Base-by-base conservation (phyloP, 2,797 vertebrate species). In the Eidolon dupreanum region DNA sequence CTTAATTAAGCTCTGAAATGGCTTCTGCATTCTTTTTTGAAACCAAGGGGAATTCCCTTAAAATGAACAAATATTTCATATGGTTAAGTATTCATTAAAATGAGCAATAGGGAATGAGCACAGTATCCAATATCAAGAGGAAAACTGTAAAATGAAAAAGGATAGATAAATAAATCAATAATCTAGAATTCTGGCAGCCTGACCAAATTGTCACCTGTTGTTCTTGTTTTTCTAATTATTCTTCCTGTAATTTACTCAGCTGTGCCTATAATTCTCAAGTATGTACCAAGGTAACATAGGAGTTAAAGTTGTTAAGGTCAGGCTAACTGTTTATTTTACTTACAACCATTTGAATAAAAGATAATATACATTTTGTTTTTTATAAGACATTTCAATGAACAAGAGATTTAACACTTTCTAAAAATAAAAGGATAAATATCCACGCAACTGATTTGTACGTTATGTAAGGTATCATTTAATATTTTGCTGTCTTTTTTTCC, bases 31-130 rank as follows among this genome's bases (percentile, higher is more conserved):
- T 97, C 92, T 89, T 97, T 97, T 94, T 97, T 90, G 88, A 97
- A 95, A 88, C 73, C 92, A 95, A 73, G 8, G 85, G 68, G 97
- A 97, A 86, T 96, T 90, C 41, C 55, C 75, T 97, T 96, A 57
- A 97, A 98, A 96, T 95, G 81, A 98, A 97, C 36, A 97, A 93
- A 95, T 88, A 97, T 96, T 94, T 98, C 88, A 96, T 93, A 96
- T 93, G 33, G 78, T 89, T 83, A 97, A 97, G 94, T 95, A 91
- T 95, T 97, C 97, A 97, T 96, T 96, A 97, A 97, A 98, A 93
- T 93, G 66, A 97, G 93, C 46, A 92, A 95, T 59, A 61, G 79
- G 73, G 43, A 96, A 63, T 70, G 93, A 97, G 20, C 74, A 95
- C 68, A 75, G 88, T 94, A 94, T 97, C 88, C 93, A 96, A 61